Evolutionary conservation across 2,113 vertebrate genomes (phyloP), one percentile per base, ranked within the genome.

Genomic region (Lethenteron reissneri): DNA sequence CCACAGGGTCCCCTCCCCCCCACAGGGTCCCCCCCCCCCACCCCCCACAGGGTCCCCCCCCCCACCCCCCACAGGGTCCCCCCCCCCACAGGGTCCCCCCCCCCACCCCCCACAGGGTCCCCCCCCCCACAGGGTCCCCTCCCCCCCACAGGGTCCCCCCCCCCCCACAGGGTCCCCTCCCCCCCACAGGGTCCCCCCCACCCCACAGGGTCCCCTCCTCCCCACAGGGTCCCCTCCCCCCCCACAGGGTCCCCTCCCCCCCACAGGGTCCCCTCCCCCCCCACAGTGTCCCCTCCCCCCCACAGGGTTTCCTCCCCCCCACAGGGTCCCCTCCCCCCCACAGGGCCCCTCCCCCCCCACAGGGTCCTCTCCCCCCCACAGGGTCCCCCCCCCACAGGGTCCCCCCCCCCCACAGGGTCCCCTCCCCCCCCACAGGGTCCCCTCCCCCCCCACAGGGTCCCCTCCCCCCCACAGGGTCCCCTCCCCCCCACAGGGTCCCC

Each of bases 1-100:
- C 21, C 21, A 21, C 21, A 21, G 21, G 21, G 82, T 81, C 81
- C 80, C 81, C 77, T 77, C 70, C 72, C 41, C 70, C 77, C 78
- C 73, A 79, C 78, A 74, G 21, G 21, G 21, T 74, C 74, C 69
- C 71, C 77, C 14, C 60, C 72, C 75, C 74, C 76, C 60, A n/a
- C 72, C 75, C n/a, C 69, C 69, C 62, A 74, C 71, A 12, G 69
- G 74, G 62, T 64, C 72, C 70, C 70, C n/a, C n/a, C n/a, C n/a
- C n/a, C n/a, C n/a, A n/a, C 71, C n/a, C 69, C 73, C 10, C 41
- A 9, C 21, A n/a, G 9, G 1, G 57, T 60, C n/a, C 12, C 57
- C 76, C 73, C 72, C 56, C 15, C 14, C 2, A 17, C 56, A 5
- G 56, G 10, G 2, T 1, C 3, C 2, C 17, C 71, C 69, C 71